phyloP scores from a whole-genome alignment of 1,140 invertebrate genomes.

The Calliphora vicina region DNA sequence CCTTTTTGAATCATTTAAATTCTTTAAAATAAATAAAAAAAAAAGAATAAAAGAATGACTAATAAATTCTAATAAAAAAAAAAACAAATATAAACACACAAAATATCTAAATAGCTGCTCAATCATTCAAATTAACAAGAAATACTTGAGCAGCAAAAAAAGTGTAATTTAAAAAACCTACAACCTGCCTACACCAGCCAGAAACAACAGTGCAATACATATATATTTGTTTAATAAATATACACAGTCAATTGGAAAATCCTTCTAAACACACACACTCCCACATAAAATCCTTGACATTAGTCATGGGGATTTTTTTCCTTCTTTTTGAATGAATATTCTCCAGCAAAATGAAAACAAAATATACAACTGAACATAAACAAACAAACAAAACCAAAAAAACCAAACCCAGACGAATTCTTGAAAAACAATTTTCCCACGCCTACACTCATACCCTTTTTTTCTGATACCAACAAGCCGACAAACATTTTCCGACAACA shows the following conservation, averaged over 20 bases:
- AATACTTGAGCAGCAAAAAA: neutral
- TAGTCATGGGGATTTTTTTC: neutral
- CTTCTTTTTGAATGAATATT: neutral
- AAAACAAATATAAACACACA: neutral
- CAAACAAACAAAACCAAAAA: neutral
- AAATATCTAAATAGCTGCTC: neutral
- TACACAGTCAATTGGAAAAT: neutral
- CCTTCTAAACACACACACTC: neutral
- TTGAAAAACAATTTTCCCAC: conserved; percentile 22
- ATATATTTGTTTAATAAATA: neutral
- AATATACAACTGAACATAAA: neutral
- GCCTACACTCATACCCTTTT: neutral
- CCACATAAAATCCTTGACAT: neutral
- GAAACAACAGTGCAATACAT: neutral
- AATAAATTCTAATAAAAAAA: too few relatives aligned
- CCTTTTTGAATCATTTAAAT: too few relatives aligned
- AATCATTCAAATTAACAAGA: neutral
- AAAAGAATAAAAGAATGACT: too few relatives aligned
- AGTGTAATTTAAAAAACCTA: neutral
- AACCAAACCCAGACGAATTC: neutral
- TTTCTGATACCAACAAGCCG: too few relatives aligned
- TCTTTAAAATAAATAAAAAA: too few relatives aligned
- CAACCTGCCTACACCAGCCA: neutral
- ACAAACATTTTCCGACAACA: neutral
- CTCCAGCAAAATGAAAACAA: neutral